Base-by-base conservation (phyloP, 2,888 invertebrate genomes). In the Cryptus armator region DNA sequence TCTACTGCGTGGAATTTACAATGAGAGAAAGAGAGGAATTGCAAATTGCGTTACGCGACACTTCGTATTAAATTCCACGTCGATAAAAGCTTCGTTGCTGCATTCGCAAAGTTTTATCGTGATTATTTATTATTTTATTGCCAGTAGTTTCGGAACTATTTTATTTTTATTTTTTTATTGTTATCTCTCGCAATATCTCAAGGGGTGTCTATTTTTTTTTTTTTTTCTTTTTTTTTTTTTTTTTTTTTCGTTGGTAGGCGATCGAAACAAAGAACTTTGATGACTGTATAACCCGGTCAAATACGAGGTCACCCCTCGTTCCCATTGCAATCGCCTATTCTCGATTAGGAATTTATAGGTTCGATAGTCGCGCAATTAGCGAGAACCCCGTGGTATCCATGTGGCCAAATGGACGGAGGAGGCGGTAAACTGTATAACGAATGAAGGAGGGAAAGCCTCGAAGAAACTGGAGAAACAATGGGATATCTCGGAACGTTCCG, bases 1-100 rank as follows among this genome's bases (percentile, higher is more conserved):
- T 24, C 10, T 59, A 78, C 72, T 85, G 86, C 79, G 68, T 79
- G 89, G 88, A 90, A 90, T 90, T 86, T 86, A 80, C 83, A 83
- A 83, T 71, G 76, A 64, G 56, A 59, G 76, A 64, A 46, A 59
- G 12, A 12, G n/a, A 32, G 29, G 16, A 46, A 62, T 29, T 62
- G 12, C 59, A 46, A 74, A n/a, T 74, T 16, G 44, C 59, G 29
- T 14, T 62, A 32, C 2, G 59, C 59, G 29, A 32, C 29, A 62
- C 29, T 32, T n/a, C 29, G 72, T 72, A 80, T 80, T 80, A 80
- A 80, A 80, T 80, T 80, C 53, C 64, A 44, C 43, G 79, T 14
- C 59, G 48, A 48, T 46, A 71, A 43, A 29, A 43, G 29, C 44
- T 53, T 37, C 5, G 12, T 48, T 19, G 43, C 12, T 71, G 71